Percentiles rank a stretch among this genome's conserved stretches.
phyloP scores from a whole-genome alignment of 2,888 invertebrate genomes.

The Thymelicus acteon region DNA sequence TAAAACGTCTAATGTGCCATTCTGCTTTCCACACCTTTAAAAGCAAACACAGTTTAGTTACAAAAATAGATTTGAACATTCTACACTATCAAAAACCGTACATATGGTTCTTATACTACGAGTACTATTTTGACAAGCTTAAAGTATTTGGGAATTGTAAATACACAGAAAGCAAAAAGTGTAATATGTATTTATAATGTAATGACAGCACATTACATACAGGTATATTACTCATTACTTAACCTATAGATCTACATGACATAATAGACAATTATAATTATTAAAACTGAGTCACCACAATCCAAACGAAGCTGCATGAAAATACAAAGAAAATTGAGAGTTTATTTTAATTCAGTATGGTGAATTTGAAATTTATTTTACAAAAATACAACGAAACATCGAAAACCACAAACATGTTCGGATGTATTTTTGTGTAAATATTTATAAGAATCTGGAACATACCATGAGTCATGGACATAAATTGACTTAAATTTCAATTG shows the following conservation, averaged over 20 bases:
- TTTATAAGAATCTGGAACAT: no score
- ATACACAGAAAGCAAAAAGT: not conserved
- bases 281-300: conserved; percentile 33
- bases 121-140: not conserved
- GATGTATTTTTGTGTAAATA: not conserved
- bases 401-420: not conserved
- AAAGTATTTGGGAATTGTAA: not conserved
- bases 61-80: conserved; percentile 8
- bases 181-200: not conserved
- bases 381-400: conserved; percentile 6
- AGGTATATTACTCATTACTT: not conserved
- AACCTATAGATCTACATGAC: not conserved
- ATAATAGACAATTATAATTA: conserved; percentile 15
- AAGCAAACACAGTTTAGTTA: conserved; percentile 9
- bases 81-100: not conserved
- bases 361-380: conserved; percentile 10
- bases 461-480: no score
- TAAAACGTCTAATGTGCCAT: conserved; percentile 1
- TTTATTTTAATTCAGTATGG: not conserved
- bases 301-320: conserved; percentile 48
- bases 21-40: not conserved
- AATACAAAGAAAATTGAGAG: conserved; percentile 36
- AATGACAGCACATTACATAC: no score
- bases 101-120: not conserved
- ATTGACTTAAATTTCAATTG: no score